Evolutionary conservation across 2,113 vertebrate genomes (phyloP).

Genomic region (Octodon degus): DNA sequence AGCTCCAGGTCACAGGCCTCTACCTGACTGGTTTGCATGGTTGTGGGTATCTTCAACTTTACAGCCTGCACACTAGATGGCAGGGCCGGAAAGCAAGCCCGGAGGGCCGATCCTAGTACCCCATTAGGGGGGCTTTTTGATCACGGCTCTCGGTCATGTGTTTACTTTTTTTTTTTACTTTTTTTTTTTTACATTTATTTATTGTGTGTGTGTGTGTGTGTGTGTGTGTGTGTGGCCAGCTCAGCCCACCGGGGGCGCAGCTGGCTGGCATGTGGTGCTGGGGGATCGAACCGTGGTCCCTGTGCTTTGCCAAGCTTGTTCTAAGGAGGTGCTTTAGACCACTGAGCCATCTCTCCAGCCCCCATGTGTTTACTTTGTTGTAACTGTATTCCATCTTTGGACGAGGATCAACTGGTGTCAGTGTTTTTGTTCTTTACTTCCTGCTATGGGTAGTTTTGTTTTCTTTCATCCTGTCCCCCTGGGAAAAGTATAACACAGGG

Average conservation of each 20-base stretch:
- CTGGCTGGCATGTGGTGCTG: no score
- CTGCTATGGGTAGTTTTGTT: constrained; percentile 98
- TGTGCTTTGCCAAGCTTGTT: no score
- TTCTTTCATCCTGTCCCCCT: constrained; percentile 99
- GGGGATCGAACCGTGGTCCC: no score
- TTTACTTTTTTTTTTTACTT: no score
- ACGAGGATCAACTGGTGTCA: constrained; percentile 92
- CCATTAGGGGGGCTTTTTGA: constrained; percentile 98
- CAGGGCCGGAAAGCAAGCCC: constrained; percentile 97
- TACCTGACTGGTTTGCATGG: constrained; percentile 95
- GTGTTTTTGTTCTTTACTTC: constrained; percentile 93
- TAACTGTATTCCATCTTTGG: constrained; percentile 98
- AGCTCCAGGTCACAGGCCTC: constrained; percentile 92
- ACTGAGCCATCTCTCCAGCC: no score
- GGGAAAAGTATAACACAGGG: constrained; percentile 99
- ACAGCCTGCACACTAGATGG: constrained; percentile 97
- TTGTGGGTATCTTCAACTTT: constrained; percentile 97
- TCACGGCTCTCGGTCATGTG: constrained; percentile 97
- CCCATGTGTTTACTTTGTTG: constrained; percentile 97
- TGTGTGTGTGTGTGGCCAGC: no score
- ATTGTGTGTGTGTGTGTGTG: no score
- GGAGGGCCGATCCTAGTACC: constrained; percentile 96
- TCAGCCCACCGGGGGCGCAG: no score
- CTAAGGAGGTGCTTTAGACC: no score
- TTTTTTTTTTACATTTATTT: no score